A percentile compares a stretch with the other conserved stretches of the same genome.
These are phyloP conservation scores for Eulemur macaco DNA, from an alignment of 2,113 vertebrate genomes.

Conservation along the genomic window DNA sequence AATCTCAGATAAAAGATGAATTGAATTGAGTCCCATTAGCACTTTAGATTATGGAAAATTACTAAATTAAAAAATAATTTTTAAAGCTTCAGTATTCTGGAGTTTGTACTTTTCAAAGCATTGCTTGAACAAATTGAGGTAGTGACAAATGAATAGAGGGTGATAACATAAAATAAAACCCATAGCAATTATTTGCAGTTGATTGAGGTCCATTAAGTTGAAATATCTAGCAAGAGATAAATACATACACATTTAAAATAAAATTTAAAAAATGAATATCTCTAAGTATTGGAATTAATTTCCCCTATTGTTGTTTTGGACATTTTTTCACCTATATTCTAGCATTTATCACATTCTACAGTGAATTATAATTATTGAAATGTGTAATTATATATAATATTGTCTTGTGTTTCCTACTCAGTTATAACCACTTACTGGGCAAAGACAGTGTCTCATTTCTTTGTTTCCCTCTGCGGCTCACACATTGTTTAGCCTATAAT, in stretches of 20 bases:
- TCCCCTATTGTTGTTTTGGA: neutral
- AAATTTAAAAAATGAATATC: slow-evolving; percentile 8
- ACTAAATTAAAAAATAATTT: neutral
- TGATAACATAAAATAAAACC: slow-evolving; percentile 29
- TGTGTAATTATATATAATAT: too few species aligned
- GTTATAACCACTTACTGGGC: neutral
- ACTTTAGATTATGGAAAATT: neutral
- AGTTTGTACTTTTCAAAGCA: slow-evolving; percentile 10
- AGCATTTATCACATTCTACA: neutral
- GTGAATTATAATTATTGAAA: slow-evolving; percentile 6
- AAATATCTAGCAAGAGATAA: slow-evolving; percentile 22
- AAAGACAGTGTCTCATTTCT: neutral
- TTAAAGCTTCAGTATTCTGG: neutral
- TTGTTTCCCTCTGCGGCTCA: neutral
- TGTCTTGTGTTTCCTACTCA: neutral
- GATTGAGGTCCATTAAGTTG: neutral
- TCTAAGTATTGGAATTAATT: neutral
- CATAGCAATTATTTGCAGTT: neutral
- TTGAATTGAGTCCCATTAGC: neutral
- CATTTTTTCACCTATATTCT: neutral
- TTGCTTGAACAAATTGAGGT: neutral
- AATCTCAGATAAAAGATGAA: neutral
- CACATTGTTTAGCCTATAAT: neutral
- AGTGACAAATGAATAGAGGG: neutral
- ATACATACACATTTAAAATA: slow-evolving; percentile 11